Percentiles rank a stretch among this genome's conserved stretches.
phyloP scores from a whole-genome alignment of 2,113 vertebrate species.

The Ovis canadensis region DNA sequence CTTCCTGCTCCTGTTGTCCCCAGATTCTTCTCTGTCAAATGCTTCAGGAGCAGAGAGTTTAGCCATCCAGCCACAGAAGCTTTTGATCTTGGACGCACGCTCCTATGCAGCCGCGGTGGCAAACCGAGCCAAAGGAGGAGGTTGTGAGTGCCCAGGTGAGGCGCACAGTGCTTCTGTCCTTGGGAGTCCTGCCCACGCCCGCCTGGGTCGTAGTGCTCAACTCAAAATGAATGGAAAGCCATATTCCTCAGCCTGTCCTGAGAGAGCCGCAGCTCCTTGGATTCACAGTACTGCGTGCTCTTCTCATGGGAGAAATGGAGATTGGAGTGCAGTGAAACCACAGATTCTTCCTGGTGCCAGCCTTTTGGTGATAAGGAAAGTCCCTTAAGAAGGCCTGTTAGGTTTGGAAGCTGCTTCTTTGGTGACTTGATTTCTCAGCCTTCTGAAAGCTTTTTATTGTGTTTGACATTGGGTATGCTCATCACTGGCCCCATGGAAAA shows the following conservation, averaged over 20 bases:
- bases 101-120: conserved; percentile 97
- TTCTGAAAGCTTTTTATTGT: not conserved
- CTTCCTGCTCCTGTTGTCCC: not conserved
- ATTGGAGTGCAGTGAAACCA: not conserved
- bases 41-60: conserved; percentile 89
- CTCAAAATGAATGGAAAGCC: not conserved
- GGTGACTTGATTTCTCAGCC: not conserved
- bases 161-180: not conserved
- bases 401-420: not conserved
- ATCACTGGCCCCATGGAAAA: not conserved
- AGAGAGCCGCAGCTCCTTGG: not conserved
- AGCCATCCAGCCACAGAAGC: conserved; percentile 90
- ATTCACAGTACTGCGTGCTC: not conserved
- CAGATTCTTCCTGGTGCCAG: not conserved
- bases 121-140: conserved; percentile 97
- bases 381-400: not conserved
- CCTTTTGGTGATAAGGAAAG: not conserved
- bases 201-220: not conserved
- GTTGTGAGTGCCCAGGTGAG: conserved; percentile 97
- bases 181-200: not conserved
- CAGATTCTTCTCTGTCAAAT: conserved; percentile 93
- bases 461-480: not conserved
- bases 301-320: not conserved
- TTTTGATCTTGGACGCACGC: conserved; percentile 94
- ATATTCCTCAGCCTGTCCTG: not conserved